Base-by-base conservation (phyloP, 2,888 invertebrate genomes). In the Mactromeris polynyma region DNA sequence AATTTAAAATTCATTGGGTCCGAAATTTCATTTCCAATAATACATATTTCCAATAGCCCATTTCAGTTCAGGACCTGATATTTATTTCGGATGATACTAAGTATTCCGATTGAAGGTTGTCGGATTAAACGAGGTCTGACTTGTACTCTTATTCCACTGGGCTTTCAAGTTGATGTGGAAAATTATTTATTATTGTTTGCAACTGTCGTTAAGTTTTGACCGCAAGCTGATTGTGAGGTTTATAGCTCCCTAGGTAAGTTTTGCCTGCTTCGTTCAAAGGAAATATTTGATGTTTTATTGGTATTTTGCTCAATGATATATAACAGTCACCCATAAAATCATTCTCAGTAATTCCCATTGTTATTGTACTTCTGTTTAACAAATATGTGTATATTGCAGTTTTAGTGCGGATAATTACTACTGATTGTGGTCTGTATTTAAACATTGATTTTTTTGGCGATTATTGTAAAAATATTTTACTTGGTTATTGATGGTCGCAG, bases 311-410 rank as follows among this genome's bases (percentile, higher is more conserved):
- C 2, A 64, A 64, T 64, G 58, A 64, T 64, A 64, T 64, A 64
- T 26, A 64, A 46, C 26, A 64, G 0, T 26, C n/a, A 6, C 2
- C 58, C 3, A 64, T 64, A 64, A 64, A 64, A 26, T 64, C 58
- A 64, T 64, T 64, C 58, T 64, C 58, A 64, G 9, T 64, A 26
- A 26, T 7, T 64, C 1, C 7, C 26, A 4, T n/a, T 26, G 58
- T 64, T 1, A 64, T n/a, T n/a, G 26, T 64, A 7, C 26, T 64
- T n/a, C 58, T 64, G 58, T 1, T 64, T 26, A 26, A 64, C 58
- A 64, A 64, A 64, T 64, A 64, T 64, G 58, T 64, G 58, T 64
- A 26, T 64, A 64, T 64, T 64, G 58, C n/a, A 26, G 58, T 64
- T 64, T 64, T 64, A 64, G 26, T 64, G 58, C 26, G 11, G 9